A percentile compares a stretch with the other conserved stretches of the same genome.
These are phyloP conservation scores for Drosophila crucigera DNA, from an alignment of 2,888 invertebrate genomes.

Conservation along the genomic window DNA sequence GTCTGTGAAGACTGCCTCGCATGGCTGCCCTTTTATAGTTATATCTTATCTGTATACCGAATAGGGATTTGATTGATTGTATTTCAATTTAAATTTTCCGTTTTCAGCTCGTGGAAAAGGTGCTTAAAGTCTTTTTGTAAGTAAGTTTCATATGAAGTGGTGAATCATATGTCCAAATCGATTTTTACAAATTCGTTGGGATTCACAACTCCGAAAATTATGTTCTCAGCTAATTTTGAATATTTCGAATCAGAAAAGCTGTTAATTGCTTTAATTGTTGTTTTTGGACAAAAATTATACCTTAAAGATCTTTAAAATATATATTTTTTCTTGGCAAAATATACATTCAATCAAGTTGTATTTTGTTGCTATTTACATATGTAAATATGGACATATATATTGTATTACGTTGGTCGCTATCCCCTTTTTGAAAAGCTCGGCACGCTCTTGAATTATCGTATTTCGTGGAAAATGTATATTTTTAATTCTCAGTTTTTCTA, in stretches of 20 bases:
- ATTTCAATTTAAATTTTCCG: background rate
- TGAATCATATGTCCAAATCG: slow-evolving; percentile 7
- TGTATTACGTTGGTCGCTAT: background rate
- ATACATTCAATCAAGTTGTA: background rate
- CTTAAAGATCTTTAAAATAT: background rate
- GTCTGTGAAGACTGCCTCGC: background rate
- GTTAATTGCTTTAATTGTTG: background rate
- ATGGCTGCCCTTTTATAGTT: slow-evolving; percentile 15
- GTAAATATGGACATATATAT: background rate
- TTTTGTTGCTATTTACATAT: background rate
- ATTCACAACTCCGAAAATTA: background rate
- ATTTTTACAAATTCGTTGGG: background rate
- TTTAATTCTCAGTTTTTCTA: background rate
- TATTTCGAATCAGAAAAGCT: background rate
- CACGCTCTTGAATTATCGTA: too few species aligned
- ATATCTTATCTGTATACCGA: slow-evolving; percentile 20
- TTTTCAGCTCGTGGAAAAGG: background rate
- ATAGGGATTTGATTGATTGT: slow-evolving; percentile 32
- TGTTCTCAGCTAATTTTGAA: background rate
- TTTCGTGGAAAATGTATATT: background rate
- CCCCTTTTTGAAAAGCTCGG: too few species aligned
- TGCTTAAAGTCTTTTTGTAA: background rate
- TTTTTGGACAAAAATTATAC: background rate
- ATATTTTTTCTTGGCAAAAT: background rate
- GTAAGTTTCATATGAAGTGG: background rate